Base-by-base conservation (phyloP, 2,888 invertebrate genomes). In the Dasysyrphus tricinctus region DNA sequence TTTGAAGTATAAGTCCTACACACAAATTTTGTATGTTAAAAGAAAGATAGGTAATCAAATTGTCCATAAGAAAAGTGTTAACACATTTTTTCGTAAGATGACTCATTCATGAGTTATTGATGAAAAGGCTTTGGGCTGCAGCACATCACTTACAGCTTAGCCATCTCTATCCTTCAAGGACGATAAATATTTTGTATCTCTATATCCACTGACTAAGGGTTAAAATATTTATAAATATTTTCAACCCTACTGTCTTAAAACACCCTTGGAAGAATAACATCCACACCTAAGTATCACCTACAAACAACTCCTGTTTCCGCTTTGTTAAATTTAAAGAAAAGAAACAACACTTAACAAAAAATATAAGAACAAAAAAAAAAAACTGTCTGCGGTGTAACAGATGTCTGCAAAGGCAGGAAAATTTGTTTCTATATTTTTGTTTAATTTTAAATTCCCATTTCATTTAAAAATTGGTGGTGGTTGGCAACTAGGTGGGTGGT, bases 301-400 rank as follows among this genome's bases (percentile, higher is more conserved):
- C 51, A 69, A 16, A 51, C 51, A 69, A 16, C 54, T 39, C 12
- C 44, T 24, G 19, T 70, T 56, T 39, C 69, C 54, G 39, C 54
- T 69, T 54, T 69, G 51, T 39, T 54, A 51, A 69, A 67, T 49
- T 67, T 49, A 8, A 19, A 49, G 65, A 67, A 67, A 67, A 67
- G 67, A 47, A 67, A 67, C 49, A 49, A 49, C 32, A 67, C 67
- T 32, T 44, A 14, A 24, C 16, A 44, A 72, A 72, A 65, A 74
- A 44, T 24, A 24, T 24, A 24, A n/a, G n/a, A 54, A 32, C 32
- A 51, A 59, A 59, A 44, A 78, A 54, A 12, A 14, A 54, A 65
- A 69, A 67, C 19, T 19, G 49, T 80, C 49, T 76, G 84, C 54
- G 84, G 84, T 67, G 67, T 85, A 80, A 80, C 84, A 85, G 84